Evolutionary conservation across 2,888 invertebrate genomes (phyloP), one percentile per base, ranked within the genome.

Genomic region (Gasteruption jaculator): DNA sequence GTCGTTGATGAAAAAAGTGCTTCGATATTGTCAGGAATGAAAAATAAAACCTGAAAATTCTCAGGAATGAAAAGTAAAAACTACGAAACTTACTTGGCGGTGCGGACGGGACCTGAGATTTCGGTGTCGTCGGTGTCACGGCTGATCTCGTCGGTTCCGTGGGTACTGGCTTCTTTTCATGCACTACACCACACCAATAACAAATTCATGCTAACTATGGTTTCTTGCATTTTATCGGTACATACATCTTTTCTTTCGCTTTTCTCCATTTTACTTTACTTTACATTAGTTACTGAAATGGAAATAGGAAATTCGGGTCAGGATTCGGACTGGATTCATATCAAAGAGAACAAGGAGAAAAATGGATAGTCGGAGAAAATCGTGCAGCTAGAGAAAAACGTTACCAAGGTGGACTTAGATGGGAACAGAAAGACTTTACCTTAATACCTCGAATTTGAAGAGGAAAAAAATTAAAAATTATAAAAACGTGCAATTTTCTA

Each of bases 131-230:
- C 46, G 65, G 56, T 44, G 57, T 54, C 47, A 56, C 52, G 27
- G 61, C 47, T 41, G 54, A 53, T 42, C 54, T 45, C 43, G 48
- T 50, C 52, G 57, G 59, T 50, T 54, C 61, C 49, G 59, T 50
- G 35, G 57, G 58, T 45, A 59, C 58, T 50, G 56, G 58, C 58
- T 59, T 63, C 57, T 56, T 61, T 59, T 49, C 66, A 68, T 68
- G 68, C 67, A 67, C 68, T 67, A 68, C 51, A 54, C 56, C 57
- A 64, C 50, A 61, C 61, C 61, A 53, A 53, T 52, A 50, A 61
- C 46, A 58, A 55, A 52, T 48, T 57, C 54, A 54, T 58, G 55
- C 53, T 45, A 40, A 21, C 33, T 3, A n/a, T n/a, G n/a, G n/a
- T n/a, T n/a, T n/a, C n/a, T n/a, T n/a, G n/a, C n/a, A n/a, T n/a